These are phyloP conservation scores for Cataglyphis rosenhaueri DNA, from an alignment of 2,888 invertebrate genomes.

Conservation along the genomic window DNA sequence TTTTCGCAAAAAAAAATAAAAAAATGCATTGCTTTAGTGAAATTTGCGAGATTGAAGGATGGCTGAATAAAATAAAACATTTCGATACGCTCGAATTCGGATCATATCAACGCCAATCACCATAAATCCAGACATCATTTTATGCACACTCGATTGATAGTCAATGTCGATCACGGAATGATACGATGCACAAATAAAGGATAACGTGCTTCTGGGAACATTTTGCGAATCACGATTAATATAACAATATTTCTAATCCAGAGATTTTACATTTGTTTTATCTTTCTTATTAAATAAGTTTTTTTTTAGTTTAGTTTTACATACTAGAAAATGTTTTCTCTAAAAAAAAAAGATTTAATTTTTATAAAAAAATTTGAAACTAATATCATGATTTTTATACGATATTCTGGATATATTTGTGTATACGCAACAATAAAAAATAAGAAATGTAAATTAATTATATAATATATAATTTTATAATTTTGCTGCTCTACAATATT, in stretches of 20 bases:
- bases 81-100: not conserved
- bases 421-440: not conserved
- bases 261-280: not conserved
- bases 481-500: not conserved
- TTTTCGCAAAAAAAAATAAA: not conserved
- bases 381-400: not conserved
- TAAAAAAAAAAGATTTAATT: not conserved
- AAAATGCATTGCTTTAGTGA: not conserved
- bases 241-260: not conserved
- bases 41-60: slow-evolving; percentile 20
- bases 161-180: slow-evolving; percentile 28
- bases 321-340: not conserved
- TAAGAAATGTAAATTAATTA: slow-evolving; percentile 1
- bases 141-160: slow-evolving; percentile 25
- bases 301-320: not conserved
- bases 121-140: slow-evolving; percentile 46
- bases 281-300: not conserved
- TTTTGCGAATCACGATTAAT: not conserved
- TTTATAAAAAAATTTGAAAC: not conserved
- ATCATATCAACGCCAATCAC: slow-evolving; percentile 40
- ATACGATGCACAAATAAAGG: not conserved
- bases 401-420: not conserved
- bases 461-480: not conserved
- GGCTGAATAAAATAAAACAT: slow-evolving; percentile 15
- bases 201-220: not conserved